These are phyloP conservation scores for Daboia siamensis DNA, from an alignment of 2,113 vertebrate genomes.

Conservation along the genomic window DNA sequence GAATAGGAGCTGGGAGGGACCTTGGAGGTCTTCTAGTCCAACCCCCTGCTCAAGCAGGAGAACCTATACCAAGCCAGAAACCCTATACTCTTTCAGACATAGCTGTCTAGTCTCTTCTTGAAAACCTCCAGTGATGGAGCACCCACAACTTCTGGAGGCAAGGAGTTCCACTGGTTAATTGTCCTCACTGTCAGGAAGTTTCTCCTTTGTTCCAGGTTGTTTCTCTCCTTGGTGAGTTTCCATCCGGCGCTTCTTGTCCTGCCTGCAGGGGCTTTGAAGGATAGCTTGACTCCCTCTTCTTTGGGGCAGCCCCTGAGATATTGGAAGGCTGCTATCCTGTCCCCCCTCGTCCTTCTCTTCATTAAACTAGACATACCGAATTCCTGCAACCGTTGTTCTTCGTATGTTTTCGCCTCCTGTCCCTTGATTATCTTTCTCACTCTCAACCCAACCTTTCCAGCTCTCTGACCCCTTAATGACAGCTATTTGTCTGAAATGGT, in stretches of 20 bases:
- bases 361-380: too few relatives aligned
- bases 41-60: neutral
- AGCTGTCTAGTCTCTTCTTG: fast-evolving
- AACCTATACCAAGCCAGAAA: neutral
- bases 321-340: neutral
- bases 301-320: neutral
- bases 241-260: neutral
- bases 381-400: neutral
- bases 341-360: neutral
- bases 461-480: neutral
- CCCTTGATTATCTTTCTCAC: neutral
- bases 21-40: neutral
- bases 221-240: neutral
- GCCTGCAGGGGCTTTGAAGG: neutral
- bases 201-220: neutral
- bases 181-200: neutral
- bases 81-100: neutral
- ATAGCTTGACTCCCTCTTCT: neutral
- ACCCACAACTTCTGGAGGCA: neutral
- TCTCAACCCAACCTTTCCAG: neutral
- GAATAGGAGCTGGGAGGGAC: neutral
- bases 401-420: neutral
- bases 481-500: too few relatives aligned
- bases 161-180: neutral
- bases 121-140: neutral